Evolutionary conservation across 1,140 invertebrate species (phyloP), one percentile per base, ranked within the genome.

Genomic region (Fopius arisanus): DNA sequence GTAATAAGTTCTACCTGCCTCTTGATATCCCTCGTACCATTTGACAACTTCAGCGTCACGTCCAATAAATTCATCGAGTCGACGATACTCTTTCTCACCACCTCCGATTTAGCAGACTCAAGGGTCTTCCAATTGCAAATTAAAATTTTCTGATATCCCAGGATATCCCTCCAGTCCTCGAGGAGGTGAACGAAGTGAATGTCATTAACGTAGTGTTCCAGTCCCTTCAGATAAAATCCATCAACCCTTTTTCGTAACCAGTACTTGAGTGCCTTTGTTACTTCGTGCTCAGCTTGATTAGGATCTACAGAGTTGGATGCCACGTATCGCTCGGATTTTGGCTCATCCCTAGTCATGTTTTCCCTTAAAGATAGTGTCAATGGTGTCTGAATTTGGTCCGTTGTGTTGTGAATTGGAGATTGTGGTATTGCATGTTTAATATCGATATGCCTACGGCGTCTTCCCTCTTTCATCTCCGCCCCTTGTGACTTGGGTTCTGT

Each of bases 171-270:
- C 94, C 94, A 95, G 63, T 90, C 80, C 62, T 88, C 88, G 1
- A 95, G 79, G 19, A 88, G 88, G 54, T 86, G 82, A 0, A 75
- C 74, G 75, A 91, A 89, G 54, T 82, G 80, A 3, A 75, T 59
- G 59, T 90, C 87, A 7, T 88, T 78, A 0, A 88, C 81, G 69
- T 86, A 88, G 69, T 87, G 79, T 33, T 89, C 86, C 1, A 90
- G 74, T 14, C 92, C 93, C 82, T 94, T 94, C 2, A 96, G 84
- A 84, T 95, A 95, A 83, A 96, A 95, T 0, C 95, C 94, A 85
- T 95, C 92, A 0, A 96, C 92, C 0, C 91, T 91, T 69, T 90
- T 86, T 3, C 86, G 76, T 1, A 89, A 72, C 94, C 94, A 96
- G 83, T 90, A 91, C 10, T 85, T 83, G 9, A 95, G 86, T 0